Conservation (phyloP, 1,140 invertebrate species). For the Drosophila setifemur region DNA sequence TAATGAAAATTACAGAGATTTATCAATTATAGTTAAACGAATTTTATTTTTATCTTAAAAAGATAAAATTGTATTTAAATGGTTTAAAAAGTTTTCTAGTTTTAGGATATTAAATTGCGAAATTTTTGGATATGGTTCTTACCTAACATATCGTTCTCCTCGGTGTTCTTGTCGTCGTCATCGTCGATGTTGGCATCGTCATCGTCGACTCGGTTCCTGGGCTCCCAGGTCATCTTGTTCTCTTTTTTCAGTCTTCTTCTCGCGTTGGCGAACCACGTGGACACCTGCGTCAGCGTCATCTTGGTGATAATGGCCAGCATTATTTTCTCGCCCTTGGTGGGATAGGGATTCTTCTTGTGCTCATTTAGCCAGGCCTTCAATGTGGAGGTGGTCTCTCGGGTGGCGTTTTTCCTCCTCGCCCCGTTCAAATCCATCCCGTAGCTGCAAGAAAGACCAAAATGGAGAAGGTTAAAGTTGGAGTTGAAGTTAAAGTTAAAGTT, state of each 20-base stretch:
- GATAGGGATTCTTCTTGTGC: slow-evolving; percentile 99
- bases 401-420: slow-evolving; percentile 97
- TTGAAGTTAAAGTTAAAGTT: too few species aligned
- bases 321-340: slow-evolving; percentile 99
- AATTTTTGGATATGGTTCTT: slow-evolving; percentile 57
- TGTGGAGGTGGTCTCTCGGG: slow-evolving; percentile 97
- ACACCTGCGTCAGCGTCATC: slow-evolving; percentile 99
- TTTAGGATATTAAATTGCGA: neutral
- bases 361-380: slow-evolving; percentile 99
- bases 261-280: slow-evolving; percentile 99
- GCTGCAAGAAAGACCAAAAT: slow-evolving; percentile 84
- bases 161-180: slow-evolving; percentile 90
- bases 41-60: too few species aligned
- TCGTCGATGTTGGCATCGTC: slow-evolving; percentile 94
- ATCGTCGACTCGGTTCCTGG: slow-evolving; percentile 93
- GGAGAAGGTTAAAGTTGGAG: neutral
- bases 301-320: slow-evolving; percentile 99
- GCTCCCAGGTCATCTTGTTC: slow-evolving; percentile 99
- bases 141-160: slow-evolving; percentile 92
- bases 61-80: too few species aligned
- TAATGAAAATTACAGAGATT: too few species aligned
- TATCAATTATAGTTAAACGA: too few species aligned
- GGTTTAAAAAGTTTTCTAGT: too few species aligned
- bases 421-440: slow-evolving; percentile 96
- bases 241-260: slow-evolving; percentile 98